Percentiles rank a stretch among this genome's conserved stretches.
Evolutionary conservation across 2,113 vertebrate genomes (phyloP).

Genomic region (Pavo muticus): DNA sequence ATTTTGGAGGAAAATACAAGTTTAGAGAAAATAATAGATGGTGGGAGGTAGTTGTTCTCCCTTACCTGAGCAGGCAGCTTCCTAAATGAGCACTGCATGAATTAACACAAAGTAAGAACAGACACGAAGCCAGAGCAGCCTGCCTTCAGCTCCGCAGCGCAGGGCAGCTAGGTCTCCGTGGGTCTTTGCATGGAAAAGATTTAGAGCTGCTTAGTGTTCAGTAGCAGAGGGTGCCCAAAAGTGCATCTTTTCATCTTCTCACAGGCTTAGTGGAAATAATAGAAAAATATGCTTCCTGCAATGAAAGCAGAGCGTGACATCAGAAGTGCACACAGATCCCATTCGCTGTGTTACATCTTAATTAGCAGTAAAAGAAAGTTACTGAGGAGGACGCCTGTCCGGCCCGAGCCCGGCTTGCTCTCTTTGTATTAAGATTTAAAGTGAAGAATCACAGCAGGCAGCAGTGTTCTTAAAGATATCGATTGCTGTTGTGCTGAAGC

Average conservation of each 20-base stretch:
- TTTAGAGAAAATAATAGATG: neutral
- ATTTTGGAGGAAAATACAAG: neutral
- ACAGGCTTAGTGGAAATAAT: neutral
- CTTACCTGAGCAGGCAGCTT: neutral
- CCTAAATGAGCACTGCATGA: neutral
- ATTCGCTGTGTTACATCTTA: neutral
- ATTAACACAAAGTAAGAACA: neutral
- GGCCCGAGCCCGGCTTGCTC: neutral
- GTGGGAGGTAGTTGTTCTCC: neutral
- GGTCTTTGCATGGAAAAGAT: neutral
- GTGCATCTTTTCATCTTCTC: neutral
- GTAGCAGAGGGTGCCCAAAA: neutral
- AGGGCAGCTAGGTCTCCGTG: fast-evolving
- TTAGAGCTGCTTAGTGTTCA: neutral
- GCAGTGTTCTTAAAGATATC: neutral
- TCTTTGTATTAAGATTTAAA: neutral
- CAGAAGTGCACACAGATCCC: fast-evolving
- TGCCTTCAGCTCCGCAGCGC: neutral
- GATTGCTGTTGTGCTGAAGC: neutral
- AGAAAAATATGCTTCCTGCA: neutral
- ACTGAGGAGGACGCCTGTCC: neutral
- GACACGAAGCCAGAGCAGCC: neutral
- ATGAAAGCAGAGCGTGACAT: neutral
- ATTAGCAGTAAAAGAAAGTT: neutral
- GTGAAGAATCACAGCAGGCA: neutral